Conservation (phyloP, 2,113 vertebrate genomes). For the Nothocercus julius region DNA sequence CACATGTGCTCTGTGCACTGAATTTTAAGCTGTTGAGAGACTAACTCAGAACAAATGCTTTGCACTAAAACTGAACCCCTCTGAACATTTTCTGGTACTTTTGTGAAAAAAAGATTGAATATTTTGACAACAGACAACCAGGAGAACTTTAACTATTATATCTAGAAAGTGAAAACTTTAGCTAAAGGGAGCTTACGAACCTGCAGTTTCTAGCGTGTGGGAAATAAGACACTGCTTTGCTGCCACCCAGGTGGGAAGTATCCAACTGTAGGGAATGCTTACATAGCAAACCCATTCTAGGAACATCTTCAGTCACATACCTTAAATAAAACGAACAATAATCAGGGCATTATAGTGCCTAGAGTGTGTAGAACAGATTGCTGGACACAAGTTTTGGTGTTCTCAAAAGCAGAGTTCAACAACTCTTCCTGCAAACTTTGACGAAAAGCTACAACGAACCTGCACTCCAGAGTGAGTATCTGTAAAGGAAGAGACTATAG, state of each 20-base stretch:
- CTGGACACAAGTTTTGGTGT: neutral
- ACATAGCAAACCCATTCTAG: neutral
- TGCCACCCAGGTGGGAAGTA: neutral
- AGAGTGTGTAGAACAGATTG: neutral
- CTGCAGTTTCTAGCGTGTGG: neutral
- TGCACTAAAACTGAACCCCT: neutral
- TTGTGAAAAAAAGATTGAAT: neutral
- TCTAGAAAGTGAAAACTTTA: neutral
- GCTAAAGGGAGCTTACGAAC: neutral
- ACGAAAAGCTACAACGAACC: neutral
- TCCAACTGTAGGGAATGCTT: accelerated
- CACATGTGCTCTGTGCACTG: neutral
- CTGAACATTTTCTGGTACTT: neutral
- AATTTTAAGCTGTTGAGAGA: neutral
- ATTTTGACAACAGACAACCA: neutral
- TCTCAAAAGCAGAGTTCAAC: neutral
- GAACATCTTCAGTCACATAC: neutral
- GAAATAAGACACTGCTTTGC: neutral
- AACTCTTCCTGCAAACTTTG: neutral
- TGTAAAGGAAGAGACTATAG: neutral
- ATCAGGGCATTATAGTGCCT: accelerated
- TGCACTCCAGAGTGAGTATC: neutral
- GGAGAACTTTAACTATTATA: neutral
- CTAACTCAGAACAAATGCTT: neutral
- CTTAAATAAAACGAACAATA: neutral